Evolutionary conservation across 2,888 invertebrate species (phyloP), one percentile per base, ranked within the genome.

Genomic region (Baccha elongata): DNA sequence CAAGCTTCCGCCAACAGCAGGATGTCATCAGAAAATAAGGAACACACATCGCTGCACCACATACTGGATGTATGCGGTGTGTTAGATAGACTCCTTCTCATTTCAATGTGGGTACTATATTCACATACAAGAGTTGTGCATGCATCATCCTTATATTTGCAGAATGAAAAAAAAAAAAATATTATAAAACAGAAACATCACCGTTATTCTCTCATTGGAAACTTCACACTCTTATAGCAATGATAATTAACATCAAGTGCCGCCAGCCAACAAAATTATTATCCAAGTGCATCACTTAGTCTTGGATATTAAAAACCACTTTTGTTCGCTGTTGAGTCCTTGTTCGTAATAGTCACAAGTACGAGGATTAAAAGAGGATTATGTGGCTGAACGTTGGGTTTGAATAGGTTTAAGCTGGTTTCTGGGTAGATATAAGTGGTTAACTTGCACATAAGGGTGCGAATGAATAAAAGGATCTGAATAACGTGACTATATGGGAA

Each of bases 211-310:
- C 67, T 32, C 48, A 26, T 68, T 55, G 46, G 73, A 21, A 73
- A 73, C 37, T 68, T 64, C 46, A 74, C 74, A 74, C 74, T 69
- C 19, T 7, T 40, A 40, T 48, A 50, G 53, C 58, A 40, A 62
- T 55, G 69, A 60, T 75, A 80, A 80, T 69, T 80, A 69, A 60
- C 71, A 67, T 65, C 75, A 69, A 81, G 65, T 58, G 55, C n/a
- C 3, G 11, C 11, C 75, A 52, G 60, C 65, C 42, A 71, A 65
- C 44, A 65, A 60, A 65, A 71, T 71, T 75, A 71, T 60, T 67
- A 71, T 60, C 75, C 65, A 75, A 71, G 71, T 75, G 71, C 80
- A 81, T 79, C 78, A 78, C 72, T 79, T 73, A 71, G 65, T 67
- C 69, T 60, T 62, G 60, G 65, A 71, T 75, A 71, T 75, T 71